Percentiles rank a stretch among this genome's conserved stretches.
These are phyloP conservation scores for Papilio protenor DNA, from an alignment of 2,888 invertebrate species.

Conservation along the genomic window DNA sequence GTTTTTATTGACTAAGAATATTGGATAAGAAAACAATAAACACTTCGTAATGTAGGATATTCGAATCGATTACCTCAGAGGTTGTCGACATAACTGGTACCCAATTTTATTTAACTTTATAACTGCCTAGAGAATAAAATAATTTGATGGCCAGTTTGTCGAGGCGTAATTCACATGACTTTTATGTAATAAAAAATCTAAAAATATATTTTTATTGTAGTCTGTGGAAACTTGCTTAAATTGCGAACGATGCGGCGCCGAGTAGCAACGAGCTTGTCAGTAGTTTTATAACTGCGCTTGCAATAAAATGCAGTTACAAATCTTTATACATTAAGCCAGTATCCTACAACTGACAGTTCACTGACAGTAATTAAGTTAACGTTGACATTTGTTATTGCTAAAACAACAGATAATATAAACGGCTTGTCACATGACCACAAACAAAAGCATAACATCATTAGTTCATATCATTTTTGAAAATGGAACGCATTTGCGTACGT, in stretches of 20 bases:
- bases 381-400: neutral
- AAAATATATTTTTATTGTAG: conserved; percentile 33
- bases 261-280: conserved; percentile 1
- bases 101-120: neutral
- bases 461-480: conserved; percentile 10
- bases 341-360: neutral
- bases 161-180: conserved; percentile 3
- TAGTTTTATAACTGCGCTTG: conserved; percentile 33
- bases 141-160: conserved; percentile 12
- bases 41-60: neutral
- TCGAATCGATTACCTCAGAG: neutral
- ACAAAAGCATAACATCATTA: conserved; percentile 14
- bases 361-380: no score
- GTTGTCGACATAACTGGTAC: neutral
- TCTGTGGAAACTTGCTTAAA: conserved; percentile 21
- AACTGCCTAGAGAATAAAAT: neutral
- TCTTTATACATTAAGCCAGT: no score
- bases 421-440: conserved; percentile 8
- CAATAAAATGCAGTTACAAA: conserved; percentile 28
- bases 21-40: neutral
- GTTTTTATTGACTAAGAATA: neutral
- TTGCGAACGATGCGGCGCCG: conserved; percentile 19
- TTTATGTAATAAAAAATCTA: conserved; percentile 29
- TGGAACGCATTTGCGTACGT: conserved; percentile 33
- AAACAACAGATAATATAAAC: conserved; percentile 13